A percentile compares a stretch with the other conserved stretches of the same genome.
Conservation (phyloP, 2,888 invertebrate species). For the Sinopyrophorus schimmeli region DNA sequence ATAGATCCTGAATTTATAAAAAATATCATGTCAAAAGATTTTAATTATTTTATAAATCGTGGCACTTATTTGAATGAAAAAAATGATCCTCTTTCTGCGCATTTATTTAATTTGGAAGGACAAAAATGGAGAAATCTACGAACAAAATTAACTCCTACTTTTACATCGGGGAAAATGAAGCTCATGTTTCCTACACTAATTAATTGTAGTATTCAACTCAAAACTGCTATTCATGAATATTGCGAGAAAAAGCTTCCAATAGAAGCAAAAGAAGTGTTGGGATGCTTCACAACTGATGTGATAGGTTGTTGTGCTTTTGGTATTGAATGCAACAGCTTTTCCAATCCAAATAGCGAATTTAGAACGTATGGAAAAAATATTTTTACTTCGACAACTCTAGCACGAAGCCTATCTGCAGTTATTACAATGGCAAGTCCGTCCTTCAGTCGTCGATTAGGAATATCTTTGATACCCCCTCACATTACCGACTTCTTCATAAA, state of each 20-base stretch:
- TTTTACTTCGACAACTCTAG: slow-evolving; percentile 18
- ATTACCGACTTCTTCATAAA: slow-evolving; percentile 53
- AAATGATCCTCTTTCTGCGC: slow-evolving; percentile 60
- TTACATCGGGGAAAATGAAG: slow-evolving; percentile 36
- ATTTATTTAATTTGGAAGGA: slow-evolving; percentile 59
- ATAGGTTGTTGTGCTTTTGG: slow-evolving; percentile 64
- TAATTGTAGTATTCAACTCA: slow-evolving; percentile 22
- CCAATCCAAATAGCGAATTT: slow-evolving; percentile 59
- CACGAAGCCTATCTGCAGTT: slow-evolving; percentile 13
- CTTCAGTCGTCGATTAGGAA: background rate
- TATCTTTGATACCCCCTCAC: slow-evolving; percentile 1
- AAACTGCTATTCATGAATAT: slow-evolving; percentile 13
- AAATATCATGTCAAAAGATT: slow-evolving; percentile 61
- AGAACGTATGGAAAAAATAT: slow-evolving; percentile 34
- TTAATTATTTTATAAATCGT: slow-evolving; percentile 62
- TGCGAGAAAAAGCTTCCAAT: slow-evolving; percentile 12
- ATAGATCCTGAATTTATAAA: slow-evolving; percentile 32
- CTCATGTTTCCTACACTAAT: slow-evolving; percentile 33
- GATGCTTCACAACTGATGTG: slow-evolving; percentile 62
- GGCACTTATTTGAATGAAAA: slow-evolving; percentile 61
- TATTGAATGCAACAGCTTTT: slow-evolving; percentile 61
- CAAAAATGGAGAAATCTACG: slow-evolving; percentile 64
- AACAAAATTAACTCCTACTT: slow-evolving; percentile 56
- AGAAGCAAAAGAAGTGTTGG: slow-evolving; percentile 54
- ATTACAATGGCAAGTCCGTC: background rate